Evolutionary conservation across 2,113 vertebrate species (phyloP).

Genomic region (Lucifuga dentata): DNA sequence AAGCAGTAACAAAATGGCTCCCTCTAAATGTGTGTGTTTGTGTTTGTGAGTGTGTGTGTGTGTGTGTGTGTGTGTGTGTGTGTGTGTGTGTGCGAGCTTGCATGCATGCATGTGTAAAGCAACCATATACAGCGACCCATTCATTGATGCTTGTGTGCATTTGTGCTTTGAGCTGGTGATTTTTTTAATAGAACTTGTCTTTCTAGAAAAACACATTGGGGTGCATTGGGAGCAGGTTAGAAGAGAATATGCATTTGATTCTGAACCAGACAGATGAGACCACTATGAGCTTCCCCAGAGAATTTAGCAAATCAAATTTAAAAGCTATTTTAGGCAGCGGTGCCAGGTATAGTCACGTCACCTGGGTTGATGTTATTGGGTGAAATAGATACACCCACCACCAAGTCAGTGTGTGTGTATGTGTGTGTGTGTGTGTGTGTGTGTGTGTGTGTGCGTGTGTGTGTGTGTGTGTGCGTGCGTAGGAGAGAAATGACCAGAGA

Average conservation of each 20-base stretch:
- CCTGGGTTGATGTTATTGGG: constrained; percentile 57
- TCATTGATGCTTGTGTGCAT: neutral
- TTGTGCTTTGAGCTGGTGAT: constrained; percentile 1
- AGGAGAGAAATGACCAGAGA: neutral
- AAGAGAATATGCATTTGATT: constrained; percentile 38
- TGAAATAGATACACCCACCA: constrained; percentile 58
- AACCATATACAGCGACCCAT: neutral
- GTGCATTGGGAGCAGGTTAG: constrained; percentile 49
- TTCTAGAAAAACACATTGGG: constrained; percentile 9
- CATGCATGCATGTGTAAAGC: neutral
- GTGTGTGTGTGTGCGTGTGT: constrained; percentile 8
- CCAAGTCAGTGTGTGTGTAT: constrained; percentile 18
- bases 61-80: no score
- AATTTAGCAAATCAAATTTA: constrained; percentile 71
- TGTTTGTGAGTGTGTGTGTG: no score
- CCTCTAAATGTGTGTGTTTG: no score
- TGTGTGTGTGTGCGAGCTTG: no score
- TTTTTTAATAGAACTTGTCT: constrained; percentile 11
- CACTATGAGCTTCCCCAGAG: constrained; percentile 46
- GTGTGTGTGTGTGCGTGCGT: neutral
- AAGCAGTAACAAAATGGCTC: no score
- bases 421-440: neutral
- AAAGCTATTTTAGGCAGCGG: constrained; percentile 67
- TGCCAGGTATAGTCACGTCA: constrained; percentile 69
- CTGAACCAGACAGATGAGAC: constrained; percentile 66